Percentiles rank a stretch among this genome's conserved stretches.
Evolutionary conservation across 53 echinoderm and acorn worm genomes (phyloP).

Genomic region (Echinarachnius parma): DNA sequence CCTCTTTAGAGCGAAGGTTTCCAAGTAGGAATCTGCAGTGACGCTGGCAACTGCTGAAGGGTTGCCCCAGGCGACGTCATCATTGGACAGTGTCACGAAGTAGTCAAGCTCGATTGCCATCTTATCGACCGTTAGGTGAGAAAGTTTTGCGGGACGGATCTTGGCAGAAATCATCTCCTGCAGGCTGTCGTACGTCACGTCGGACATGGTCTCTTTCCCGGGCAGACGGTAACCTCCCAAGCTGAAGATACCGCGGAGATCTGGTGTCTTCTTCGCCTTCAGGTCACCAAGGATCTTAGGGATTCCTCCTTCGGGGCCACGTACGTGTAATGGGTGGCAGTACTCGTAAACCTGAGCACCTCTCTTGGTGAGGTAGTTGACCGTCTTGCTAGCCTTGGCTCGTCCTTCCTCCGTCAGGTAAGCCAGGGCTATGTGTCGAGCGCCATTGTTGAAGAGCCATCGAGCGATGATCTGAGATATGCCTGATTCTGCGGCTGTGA

Average conservation of each 20-base stretch:
- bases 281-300: slow-evolving; percentile 35
- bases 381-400: slow-evolving; percentile 50
- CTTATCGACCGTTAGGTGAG: slow-evolving; percentile 53
- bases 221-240: slow-evolving; percentile 58
- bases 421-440: slow-evolving; percentile 68
- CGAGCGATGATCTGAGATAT: slow-evolving; percentile 69
- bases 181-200: slow-evolving; percentile 37
- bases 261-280: slow-evolving; percentile 21
- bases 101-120: slow-evolving; percentile 59
- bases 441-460: slow-evolving; percentile 77
- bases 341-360: slow-evolving; percentile 52
- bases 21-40: slow-evolving; percentile 52
- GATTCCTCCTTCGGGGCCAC: slow-evolving; percentile 32
- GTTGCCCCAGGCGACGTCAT: slow-evolving; percentile 59
- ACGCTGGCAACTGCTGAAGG: slow-evolving; percentile 67
- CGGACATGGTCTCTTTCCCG: slow-evolving; percentile 43
- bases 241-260: slow-evolving; percentile 57
- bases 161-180: slow-evolving; percentile 46
- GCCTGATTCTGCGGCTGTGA: slow-evolving; percentile 62
- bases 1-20: slow-evolving; percentile 57
- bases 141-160: slow-evolving; percentile 36
- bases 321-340: slow-evolving; percentile 40
- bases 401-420: slow-evolving; percentile 42
- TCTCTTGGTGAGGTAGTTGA: slow-evolving; percentile 48
- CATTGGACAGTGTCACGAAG: slow-evolving; percentile 65